These are phyloP conservation scores for Probaryconus sp. DNA, from an alignment of 1,140 invertebrate genomes.

Conservation along the genomic window DNA sequence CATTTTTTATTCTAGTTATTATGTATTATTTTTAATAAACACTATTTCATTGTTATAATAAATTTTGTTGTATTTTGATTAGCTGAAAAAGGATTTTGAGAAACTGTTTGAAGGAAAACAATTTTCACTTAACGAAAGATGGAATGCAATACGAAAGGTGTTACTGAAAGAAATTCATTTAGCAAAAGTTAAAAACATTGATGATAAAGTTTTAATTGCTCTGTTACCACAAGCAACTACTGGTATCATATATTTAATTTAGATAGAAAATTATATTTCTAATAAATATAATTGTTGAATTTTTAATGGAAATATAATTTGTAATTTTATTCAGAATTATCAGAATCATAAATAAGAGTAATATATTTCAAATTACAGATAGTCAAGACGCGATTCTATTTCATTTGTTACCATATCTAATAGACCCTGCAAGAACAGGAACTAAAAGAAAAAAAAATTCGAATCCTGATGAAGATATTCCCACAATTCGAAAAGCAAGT, in stretches of 20 bases:
- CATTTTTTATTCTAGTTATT: no score
- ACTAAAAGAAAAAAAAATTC: constrained; percentile 6
- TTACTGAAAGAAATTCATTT: background rate
- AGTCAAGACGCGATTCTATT: constrained; percentile 1
- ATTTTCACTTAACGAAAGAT: background rate
- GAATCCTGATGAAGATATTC: background rate
- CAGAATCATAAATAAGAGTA: no score
- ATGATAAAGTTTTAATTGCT: background rate
- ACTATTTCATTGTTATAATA: no score
- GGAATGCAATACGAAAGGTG: background rate
- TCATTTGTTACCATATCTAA: background rate
- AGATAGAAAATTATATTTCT: no score
- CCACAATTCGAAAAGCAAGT: constrained; percentile 1
- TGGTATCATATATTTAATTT: background rate
- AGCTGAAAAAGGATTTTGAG: constrained; percentile 1
- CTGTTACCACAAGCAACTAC: background rate
- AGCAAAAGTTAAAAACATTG: background rate
- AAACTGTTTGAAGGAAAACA: background rate
- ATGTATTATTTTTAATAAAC: no score
- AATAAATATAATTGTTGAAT: no score
- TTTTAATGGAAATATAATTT: no score
- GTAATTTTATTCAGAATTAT: no score
- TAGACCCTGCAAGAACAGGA: background rate
- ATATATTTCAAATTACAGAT: no score
- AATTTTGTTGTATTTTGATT: background rate